Percentiles rank a stretch among this genome's conserved stretches.
These are phyloP conservation scores for Fregata magnificens DNA, from an alignment of 2,113 vertebrate species.

Conservation along the genomic window DNA sequence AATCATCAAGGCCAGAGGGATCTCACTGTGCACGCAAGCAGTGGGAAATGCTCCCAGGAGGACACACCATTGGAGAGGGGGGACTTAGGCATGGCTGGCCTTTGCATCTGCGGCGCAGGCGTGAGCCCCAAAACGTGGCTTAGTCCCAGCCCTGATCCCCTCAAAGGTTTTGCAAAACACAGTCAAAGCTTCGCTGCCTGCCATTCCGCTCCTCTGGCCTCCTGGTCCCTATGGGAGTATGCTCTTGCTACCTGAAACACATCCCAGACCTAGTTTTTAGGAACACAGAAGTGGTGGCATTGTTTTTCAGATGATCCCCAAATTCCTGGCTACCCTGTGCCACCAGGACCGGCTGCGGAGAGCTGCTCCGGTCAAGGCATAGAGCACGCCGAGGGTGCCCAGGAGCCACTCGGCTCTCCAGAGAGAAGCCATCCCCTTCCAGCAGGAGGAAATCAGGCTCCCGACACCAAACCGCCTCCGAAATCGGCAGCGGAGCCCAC, in stretches of 20 bases:
- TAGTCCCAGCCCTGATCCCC: neutral
- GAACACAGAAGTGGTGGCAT: too few relatives aligned
- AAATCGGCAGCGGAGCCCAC: neutral
- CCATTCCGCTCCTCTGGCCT: neutral
- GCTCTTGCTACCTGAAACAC: neutral
- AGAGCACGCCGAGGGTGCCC: neutral
- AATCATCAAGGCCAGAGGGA: neutral
- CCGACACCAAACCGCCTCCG: neutral
- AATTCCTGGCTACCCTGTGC: rapidly evolving
- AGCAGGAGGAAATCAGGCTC: neutral
- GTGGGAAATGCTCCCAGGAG: neutral
- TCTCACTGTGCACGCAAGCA: neutral
- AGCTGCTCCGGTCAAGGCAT: too few relatives aligned
- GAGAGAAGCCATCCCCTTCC: neutral
- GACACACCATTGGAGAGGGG: neutral
- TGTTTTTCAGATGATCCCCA: rapidly evolving
- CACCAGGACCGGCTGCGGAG: neutral
- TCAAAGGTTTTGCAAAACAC: too few relatives aligned
- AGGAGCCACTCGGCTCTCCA: neutral
- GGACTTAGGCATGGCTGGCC: neutral
- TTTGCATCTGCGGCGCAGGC: neutral
- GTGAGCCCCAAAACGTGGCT: neutral
- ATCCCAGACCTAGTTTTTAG: rapidly evolving
- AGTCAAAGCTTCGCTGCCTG: neutral
- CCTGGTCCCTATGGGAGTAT: rapidly evolving